phyloP scores from a whole-genome alignment of 2,888 invertebrate genomes.

The Kryphioiulus occultus region DNA sequence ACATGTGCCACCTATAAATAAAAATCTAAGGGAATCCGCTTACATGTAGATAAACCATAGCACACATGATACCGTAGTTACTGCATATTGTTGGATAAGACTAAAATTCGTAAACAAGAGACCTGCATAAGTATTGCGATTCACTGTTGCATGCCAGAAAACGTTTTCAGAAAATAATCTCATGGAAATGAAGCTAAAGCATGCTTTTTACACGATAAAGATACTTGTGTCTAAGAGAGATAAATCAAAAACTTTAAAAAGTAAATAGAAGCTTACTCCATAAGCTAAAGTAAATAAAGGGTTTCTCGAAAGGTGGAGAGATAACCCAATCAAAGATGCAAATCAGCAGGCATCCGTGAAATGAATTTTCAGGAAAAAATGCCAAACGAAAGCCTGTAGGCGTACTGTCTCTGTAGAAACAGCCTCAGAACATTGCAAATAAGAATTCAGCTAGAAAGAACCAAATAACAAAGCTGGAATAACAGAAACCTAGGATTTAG shows the following conservation, averaged over 20 bases:
- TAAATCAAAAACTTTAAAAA: neutral
- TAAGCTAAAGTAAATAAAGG: neutral
- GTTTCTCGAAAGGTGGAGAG: conserved; percentile 9
- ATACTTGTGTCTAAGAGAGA: neutral
- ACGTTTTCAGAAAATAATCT: too few relatives aligned
- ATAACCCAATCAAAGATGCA: conserved; percentile 35
- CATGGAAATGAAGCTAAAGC: neutral
- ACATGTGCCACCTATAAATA: too few relatives aligned
- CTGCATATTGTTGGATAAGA: too few relatives aligned
- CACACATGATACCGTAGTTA: too few relatives aligned
- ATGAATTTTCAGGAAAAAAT: neutral
- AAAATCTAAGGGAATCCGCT: too few relatives aligned
- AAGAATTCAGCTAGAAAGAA: neutral
- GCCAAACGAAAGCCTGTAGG: neutral
- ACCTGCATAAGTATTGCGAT: too few relatives aligned
- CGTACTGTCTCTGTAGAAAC: neutral
- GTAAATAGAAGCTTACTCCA: neutral
- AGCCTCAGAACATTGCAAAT: neutral
- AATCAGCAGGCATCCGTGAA: conserved; percentile 10
- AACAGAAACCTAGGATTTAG: neutral
- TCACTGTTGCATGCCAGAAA: too few relatives aligned
- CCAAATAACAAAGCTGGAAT: neutral
- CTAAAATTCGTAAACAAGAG: too few relatives aligned
- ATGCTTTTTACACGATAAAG: neutral
- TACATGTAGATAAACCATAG: too few relatives aligned